phyloP scores from a whole-genome alignment of 2,888 invertebrate genomes.

The Mythimna albipuncta region DNA sequence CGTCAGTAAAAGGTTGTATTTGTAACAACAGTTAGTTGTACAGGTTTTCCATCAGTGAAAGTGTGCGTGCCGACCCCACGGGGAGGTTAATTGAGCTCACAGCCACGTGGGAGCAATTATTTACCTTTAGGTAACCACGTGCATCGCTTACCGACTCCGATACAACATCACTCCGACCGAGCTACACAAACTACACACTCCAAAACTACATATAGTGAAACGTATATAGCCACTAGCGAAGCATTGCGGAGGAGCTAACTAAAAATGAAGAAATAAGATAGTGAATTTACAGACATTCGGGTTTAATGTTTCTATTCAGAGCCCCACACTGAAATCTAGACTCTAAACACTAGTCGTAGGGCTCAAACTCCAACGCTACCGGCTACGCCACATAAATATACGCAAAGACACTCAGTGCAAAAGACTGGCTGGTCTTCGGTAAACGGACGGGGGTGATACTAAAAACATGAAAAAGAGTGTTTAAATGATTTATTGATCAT shows the following conservation, averaged over 20 bases:
- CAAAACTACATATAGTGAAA: constrained; percentile 65
- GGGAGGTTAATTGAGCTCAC: constrained; percentile 83
- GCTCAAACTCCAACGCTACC: constrained; percentile 70
- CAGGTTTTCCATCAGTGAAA: constrained; percentile 77
- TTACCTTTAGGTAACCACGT: constrained; percentile 88
- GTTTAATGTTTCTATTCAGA: constrained; percentile 82
- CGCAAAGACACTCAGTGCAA: constrained; percentile 69
- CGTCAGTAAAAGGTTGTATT: constrained; percentile 67
- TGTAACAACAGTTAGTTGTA: constrained; percentile 71
- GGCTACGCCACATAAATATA: constrained; percentile 75
- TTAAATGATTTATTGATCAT: constrained; percentile 63
- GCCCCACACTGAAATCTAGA: constrained; percentile 67
- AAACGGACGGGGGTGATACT: constrained; percentile 69
- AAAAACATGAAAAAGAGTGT: constrained; percentile 65
- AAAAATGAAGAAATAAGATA: constrained; percentile 89
- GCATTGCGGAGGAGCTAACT: constrained; percentile 87
- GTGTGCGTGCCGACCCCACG: constrained; percentile 78
- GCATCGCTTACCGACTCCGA: constrained; percentile 60
- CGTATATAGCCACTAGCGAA: constrained; percentile 79
- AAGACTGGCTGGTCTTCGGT: constrained; percentile 66
- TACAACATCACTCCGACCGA: constrained; percentile 52
- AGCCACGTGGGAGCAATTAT: constrained; percentile 89
- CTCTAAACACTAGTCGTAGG: constrained; percentile 73
- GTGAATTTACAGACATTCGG: constrained; percentile 88
- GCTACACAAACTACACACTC: constrained; percentile 63